phyloP scores from a whole-genome alignment of 2,113 vertebrate genomes.

The Nyctibius bracteatus region DNA sequence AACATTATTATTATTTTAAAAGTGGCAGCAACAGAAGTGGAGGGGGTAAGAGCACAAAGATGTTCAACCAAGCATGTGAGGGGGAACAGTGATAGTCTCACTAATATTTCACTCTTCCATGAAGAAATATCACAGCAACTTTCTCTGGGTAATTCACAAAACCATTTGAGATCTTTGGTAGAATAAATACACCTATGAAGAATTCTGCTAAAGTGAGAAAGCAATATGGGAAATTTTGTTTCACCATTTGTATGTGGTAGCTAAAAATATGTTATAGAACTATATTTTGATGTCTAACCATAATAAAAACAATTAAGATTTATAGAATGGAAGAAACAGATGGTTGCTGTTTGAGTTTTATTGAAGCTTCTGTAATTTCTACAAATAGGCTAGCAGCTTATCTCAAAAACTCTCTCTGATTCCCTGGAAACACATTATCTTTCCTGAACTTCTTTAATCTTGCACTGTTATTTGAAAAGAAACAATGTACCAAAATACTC shows the following conservation, averaged over 20 bases:
- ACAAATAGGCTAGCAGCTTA: not conserved
- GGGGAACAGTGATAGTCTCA: not conserved
- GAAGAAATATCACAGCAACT: not conserved
- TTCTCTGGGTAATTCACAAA: not conserved
- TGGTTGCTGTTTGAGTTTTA: not conserved
- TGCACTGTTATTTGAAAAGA: not conserved
- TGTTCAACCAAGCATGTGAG: not conserved
- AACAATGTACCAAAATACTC: not conserved
- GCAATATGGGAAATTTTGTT: not conserved
- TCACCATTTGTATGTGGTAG: not conserved
- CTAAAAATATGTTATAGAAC: not conserved
- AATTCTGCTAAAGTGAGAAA: not conserved
- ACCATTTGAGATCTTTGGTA: not conserved
- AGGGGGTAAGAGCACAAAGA: not conserved
- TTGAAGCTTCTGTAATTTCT: not conserved
- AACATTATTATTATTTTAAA: not conserved
- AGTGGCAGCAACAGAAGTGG: not conserved
- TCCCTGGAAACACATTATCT: not conserved
- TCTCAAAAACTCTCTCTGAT: not conserved
- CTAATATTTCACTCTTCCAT: not conserved
- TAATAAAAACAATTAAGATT: not conserved
- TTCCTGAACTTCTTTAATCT: not conserved
- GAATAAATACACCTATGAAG: not conserved
- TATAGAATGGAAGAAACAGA: not conserved
- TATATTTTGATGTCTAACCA: not conserved